Conservation (phyloP, 2,113 vertebrate species). For the Chascanopsetta lugubris region DNA sequence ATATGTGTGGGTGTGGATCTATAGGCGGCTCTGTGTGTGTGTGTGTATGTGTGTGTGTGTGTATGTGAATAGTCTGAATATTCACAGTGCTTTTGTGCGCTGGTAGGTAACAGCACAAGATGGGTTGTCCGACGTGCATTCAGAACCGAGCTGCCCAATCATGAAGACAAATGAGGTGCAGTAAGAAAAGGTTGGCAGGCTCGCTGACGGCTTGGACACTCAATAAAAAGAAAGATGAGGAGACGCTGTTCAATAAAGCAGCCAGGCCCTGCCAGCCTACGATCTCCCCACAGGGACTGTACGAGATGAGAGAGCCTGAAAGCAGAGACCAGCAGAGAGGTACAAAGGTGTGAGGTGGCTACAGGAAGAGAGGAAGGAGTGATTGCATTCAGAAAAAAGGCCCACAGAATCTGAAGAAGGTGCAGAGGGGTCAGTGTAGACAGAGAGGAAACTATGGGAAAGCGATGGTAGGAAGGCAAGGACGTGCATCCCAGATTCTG, state of each 20-base stretch:
- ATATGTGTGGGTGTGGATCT: slow-evolving; percentile 3
- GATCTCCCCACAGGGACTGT: slow-evolving; percentile 36
- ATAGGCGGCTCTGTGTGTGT: neutral
- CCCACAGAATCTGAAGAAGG: neutral
- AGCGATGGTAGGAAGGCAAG: too few relatives aligned
- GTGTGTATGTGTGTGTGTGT: neutral
- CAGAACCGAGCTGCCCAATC: slow-evolving; percentile 46
- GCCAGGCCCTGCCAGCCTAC: slow-evolving; percentile 40
- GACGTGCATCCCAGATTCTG: neutral
- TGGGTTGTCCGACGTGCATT: slow-evolving; percentile 18
- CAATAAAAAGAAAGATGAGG: slow-evolving; percentile 66
- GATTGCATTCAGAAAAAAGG: neutral
- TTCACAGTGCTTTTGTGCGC: slow-evolving; percentile 11
- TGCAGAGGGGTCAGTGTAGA: neutral
- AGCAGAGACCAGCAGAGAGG: slow-evolving; percentile 16
- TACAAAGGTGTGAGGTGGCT: slow-evolving; percentile 30
- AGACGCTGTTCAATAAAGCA: slow-evolving; percentile 62
- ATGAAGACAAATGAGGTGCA: slow-evolving; percentile 70
- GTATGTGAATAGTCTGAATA: neutral
- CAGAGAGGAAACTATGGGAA: neutral
- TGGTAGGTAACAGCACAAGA: neutral
- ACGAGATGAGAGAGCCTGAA: slow-evolving; percentile 15
- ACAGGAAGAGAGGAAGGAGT: slow-evolving; percentile 1
- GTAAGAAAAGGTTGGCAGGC: slow-evolving; percentile 56
- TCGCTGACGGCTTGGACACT: slow-evolving; percentile 38